phyloP scores from a whole-genome alignment of 2,888 invertebrate genomes.

The Epirrita christyi region DNA sequence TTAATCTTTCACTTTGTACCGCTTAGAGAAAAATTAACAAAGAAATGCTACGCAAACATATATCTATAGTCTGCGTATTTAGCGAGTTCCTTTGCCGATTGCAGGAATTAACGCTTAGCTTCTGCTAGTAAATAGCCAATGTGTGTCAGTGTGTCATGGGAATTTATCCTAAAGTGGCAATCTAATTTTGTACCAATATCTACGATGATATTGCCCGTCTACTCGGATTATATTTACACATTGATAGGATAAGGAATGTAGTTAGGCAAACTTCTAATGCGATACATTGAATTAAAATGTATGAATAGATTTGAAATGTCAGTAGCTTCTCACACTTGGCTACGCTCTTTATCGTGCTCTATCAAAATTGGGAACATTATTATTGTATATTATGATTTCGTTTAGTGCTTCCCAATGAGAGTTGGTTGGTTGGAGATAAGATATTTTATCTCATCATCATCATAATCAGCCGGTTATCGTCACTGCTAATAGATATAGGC shows the following conservation, averaged over 20 bases:
- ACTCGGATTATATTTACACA: constrained; percentile 27
- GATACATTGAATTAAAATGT: constrained; percentile 47
- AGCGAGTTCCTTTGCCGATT: constrained; percentile 59
- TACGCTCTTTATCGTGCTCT: constrained; percentile 34
- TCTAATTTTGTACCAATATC: constrained; percentile 20
- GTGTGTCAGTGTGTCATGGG: constrained; percentile 62
- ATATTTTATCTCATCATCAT: not conserved
- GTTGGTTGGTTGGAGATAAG: too few species aligned
- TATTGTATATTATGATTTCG: constrained; percentile 18
- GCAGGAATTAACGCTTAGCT: constrained; percentile 52
- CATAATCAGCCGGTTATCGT: too few species aligned
- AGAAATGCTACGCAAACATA: constrained; percentile 68
- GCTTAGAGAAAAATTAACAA: constrained; percentile 75
- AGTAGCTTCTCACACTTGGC: constrained; percentile 50
- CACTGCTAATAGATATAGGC: too few species aligned
- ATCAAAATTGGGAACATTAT: constrained; percentile 20
- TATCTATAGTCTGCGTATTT: constrained; percentile 58
- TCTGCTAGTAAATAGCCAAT: constrained; percentile 45
- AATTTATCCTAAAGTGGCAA: constrained; percentile 38
- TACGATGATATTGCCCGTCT: constrained; percentile 22
- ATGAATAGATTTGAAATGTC: constrained; percentile 54
- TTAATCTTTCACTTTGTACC: constrained; percentile 80
- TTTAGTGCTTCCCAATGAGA: not conserved
- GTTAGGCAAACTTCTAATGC: constrained; percentile 39
- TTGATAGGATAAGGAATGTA: constrained; percentile 34